A percentile compares a stretch with the other conserved stretches of the same genome.
Conservation (phyloP, 2,113 vertebrate genomes). For the Lipophrys pholis region DNA sequence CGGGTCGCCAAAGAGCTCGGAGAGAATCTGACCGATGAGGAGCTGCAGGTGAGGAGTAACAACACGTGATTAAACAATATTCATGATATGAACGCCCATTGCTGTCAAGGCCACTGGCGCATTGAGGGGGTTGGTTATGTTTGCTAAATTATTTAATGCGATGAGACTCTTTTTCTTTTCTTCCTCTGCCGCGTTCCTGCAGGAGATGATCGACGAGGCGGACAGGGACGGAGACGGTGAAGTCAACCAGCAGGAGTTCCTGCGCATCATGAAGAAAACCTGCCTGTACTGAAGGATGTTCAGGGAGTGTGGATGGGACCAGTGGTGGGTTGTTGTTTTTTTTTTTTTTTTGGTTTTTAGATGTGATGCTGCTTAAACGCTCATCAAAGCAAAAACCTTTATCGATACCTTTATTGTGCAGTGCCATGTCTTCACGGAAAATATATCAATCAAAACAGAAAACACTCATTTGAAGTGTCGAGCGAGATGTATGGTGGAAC, state of each 20-base stretch:
- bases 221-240: slow-evolving; percentile 95
- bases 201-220: slow-evolving; percentile 97
- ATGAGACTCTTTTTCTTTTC: not conserved
- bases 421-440: slow-evolving; percentile 39
- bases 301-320: not conserved
- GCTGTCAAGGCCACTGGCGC: slow-evolving; percentile 6
- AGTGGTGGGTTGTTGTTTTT: not conserved
- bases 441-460: not conserved
- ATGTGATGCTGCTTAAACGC: slow-evolving; percentile 49
- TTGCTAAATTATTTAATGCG: no score
- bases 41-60: slow-evolving; percentile 87
- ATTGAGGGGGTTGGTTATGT: no score
- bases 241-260: slow-evolving; percentile 94
- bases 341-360: no score
- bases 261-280: slow-evolving; percentile 96
- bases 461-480: not conserved
- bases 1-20: slow-evolving; percentile 93
- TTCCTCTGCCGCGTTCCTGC: slow-evolving; percentile 9
- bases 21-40: slow-evolving; percentile 93
- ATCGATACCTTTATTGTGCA: slow-evolving; percentile 3
- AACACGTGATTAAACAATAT: not conserved
- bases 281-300: slow-evolving; percentile 87
- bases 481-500: slow-evolving; percentile 25
- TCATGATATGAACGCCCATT: not conserved
- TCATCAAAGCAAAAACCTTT: slow-evolving; percentile 3